Base-by-base conservation (phyloP, 2,797 vertebrate genomes). In the Leucoraja ocellata region DNA sequence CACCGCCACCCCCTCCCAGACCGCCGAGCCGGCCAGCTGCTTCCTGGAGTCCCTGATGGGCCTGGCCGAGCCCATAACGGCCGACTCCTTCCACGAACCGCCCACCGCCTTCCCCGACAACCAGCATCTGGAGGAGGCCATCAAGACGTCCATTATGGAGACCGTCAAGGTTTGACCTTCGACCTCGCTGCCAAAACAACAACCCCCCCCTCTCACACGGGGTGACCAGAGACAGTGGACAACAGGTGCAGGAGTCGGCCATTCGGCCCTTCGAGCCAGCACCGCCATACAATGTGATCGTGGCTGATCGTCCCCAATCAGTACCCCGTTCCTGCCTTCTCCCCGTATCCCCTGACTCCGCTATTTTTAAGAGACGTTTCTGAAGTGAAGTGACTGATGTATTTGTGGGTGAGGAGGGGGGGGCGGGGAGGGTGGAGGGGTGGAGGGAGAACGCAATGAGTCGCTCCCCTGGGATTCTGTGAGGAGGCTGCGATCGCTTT, bases 11-110 rank as follows among this genome's bases (percentile, higher is more conserved):
- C 97, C 97, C 94, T 96, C 97, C 0, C 96, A 97, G 88, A 95
- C 97, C 0, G 95, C 95, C 46, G 99, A 99, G 94, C 95, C 97
- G 0, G 97, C 97, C 93, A 95, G 97, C 76, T 98, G 98, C 95
- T 97, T 99, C 94, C 96, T 99, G 94, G 99, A 99, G 95, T 98
- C 99, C 1, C 96, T 99, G 94, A 97, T 99, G 0, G 98, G 98
- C 94, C 96, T 98, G 94, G 98, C 98, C 0, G 98, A 99, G 23
- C 90, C 65, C 25, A 73, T 91, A 39, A 74, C 65, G 8, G 68
- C 65, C 14, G 90, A 71, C 8, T 91, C 68, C 7, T 74, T 74
- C 93, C 97, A 98, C 0, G 98, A 99, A 94, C 97, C 97, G 93
- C 97, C 97, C 0, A 96, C 96, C 93, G 97, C 98, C 94, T 98